These are phyloP conservation scores for Drosophila ustulata DNA, from an alignment of 2,888 invertebrate genomes.

Conservation along the genomic window DNA sequence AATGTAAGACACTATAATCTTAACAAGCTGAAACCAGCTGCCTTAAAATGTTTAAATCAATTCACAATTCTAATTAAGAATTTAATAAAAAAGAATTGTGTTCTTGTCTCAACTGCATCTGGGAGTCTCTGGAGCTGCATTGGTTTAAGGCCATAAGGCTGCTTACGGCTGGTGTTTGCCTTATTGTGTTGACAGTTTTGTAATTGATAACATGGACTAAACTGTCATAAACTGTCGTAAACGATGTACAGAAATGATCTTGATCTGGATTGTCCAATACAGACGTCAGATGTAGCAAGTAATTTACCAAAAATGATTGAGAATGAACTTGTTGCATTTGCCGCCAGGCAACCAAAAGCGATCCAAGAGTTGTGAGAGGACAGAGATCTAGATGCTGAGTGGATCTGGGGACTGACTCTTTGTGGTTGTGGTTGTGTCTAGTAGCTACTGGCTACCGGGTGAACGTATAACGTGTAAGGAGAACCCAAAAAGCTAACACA, in stretches of 20 bases:
- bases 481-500: conserved; percentile 65
- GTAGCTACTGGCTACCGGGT: conserved; percentile 40
- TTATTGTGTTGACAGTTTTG: conserved; percentile 62
- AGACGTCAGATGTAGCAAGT: conserved; percentile 74
- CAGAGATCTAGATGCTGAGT: conserved; percentile 24
- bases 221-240: conserved; percentile 77
- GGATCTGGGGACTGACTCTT: conserved; percentile 6
- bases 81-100: not conserved
- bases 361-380: conserved; percentile 22
- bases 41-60: too few species aligned
- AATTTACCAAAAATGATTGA: conserved; percentile 74
- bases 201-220: conserved; percentile 70
- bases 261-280: conserved; percentile 81
- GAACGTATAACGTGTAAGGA: conserved; percentile 71
- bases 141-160: conserved; percentile 25
- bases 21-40: too few species aligned
- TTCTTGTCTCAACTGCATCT: conserved; percentile 12
- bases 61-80: conserved; percentile 11
- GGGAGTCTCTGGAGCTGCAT: conserved; percentile 22
- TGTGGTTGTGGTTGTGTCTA: not conserved
- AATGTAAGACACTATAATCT: too few species aligned
- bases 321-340: conserved; percentile 76
- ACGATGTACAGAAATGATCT: conserved; percentile 50
- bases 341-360: conserved; percentile 40
- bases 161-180: conserved; percentile 21